phyloP scores from a whole-genome alignment of 2,113 vertebrate genomes.

The Alethe diademata region DNA sequence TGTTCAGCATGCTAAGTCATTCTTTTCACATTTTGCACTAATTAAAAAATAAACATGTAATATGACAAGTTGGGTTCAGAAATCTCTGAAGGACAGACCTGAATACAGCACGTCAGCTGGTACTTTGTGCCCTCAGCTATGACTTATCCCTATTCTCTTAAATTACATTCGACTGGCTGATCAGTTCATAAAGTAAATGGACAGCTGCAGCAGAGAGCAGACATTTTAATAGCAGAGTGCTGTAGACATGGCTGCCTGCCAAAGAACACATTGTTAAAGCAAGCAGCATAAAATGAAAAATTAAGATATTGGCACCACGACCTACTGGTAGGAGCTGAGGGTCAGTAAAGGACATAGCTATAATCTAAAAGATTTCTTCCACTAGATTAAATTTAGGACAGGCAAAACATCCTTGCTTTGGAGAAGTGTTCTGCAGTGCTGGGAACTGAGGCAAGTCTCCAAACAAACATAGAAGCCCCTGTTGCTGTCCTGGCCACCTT shows the following conservation, averaged over 20 bases:
- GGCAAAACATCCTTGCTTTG: slow-evolving; percentile 11
- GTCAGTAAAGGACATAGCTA: slow-evolving; percentile 29
- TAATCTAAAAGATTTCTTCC: slow-evolving; percentile 57
- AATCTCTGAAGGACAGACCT: slow-evolving; percentile 25
- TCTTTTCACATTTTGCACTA: background rate
- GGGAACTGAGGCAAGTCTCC: background rate
- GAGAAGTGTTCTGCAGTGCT: slow-evolving; percentile 11
- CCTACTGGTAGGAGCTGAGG: slow-evolving; percentile 24
- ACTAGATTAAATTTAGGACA: slow-evolving; percentile 55
- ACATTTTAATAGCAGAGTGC: slow-evolving; percentile 22
- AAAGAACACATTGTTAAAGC: slow-evolving; percentile 60
- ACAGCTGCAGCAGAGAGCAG: slow-evolving; percentile 47
- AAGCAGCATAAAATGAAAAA: slow-evolving; percentile 56
- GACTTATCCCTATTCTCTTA: slow-evolving; percentile 16
- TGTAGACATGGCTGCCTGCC: slow-evolving; percentile 39
- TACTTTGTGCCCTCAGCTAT: slow-evolving; percentile 1
- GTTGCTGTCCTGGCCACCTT: background rate
- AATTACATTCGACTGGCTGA: background rate
- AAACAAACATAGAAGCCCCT: background rate
- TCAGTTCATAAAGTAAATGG: slow-evolving; percentile 54
- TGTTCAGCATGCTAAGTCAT: background rate
- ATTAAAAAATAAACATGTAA: slow-evolving; percentile 5
- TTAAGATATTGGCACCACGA: slow-evolving; percentile 43
- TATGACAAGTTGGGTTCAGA: background rate
- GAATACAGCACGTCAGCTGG: background rate